Evolutionary conservation across 2,113 vertebrate species (phyloP).

Genomic region (Sigmodon hispidus): DNA sequence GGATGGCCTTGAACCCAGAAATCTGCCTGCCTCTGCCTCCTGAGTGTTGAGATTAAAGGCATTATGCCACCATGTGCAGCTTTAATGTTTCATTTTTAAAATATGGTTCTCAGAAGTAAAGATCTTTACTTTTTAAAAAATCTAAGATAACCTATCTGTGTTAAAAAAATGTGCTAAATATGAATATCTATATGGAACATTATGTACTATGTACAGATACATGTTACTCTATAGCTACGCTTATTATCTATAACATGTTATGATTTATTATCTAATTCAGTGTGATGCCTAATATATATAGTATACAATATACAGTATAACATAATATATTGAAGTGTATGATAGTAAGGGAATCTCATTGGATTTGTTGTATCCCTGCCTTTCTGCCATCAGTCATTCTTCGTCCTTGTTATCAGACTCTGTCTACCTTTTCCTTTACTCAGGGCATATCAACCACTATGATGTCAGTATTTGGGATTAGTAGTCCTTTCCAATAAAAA

Average conservation of each 20-base stretch:
- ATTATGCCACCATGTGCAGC: not conserved
- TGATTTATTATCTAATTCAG: not conserved
- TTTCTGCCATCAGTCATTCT: not conserved
- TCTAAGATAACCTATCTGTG: not conserved
- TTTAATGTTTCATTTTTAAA: constrained; percentile 62
- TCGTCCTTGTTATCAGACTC: not conserved
- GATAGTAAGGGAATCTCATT: not conserved
- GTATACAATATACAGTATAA: not conserved
- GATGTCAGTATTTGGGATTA: constrained; percentile 9
- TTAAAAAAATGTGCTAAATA: too few relatives aligned
- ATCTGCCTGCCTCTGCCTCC: not conserved
- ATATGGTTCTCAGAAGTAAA: not conserved
- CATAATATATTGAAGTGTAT: not conserved
- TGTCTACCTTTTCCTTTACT: not conserved
- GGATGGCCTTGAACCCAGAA: not conserved
- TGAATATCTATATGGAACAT: not conserved
- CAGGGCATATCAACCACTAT: not conserved
- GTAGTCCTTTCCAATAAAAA: constrained; percentile 8
- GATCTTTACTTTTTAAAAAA: not conserved
- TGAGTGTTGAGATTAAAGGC: not conserved
- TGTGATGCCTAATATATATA: too few relatives aligned
- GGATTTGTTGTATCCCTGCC: not conserved
- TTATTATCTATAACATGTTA: not conserved
- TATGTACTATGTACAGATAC: not conserved
- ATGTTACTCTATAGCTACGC: not conserved